These are phyloP conservation scores for Sebastes alutus DNA, from an alignment of 2,797 vertebrate species.

Conservation along the genomic window DNA sequence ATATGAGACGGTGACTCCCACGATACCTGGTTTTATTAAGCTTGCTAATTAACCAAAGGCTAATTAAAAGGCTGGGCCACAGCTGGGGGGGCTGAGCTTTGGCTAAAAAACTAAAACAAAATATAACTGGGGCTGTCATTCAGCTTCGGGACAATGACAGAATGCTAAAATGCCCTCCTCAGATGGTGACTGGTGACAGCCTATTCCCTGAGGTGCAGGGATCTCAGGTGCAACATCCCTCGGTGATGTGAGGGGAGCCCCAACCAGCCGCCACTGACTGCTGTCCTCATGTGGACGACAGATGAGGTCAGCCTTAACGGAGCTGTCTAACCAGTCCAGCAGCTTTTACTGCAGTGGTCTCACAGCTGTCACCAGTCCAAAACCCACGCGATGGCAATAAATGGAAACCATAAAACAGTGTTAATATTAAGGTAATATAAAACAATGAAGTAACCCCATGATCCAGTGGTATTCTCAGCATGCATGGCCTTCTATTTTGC, in stretches of 20 bases:
- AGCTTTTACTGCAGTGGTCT: constrained; percentile 16
- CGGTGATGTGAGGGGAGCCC: constrained; percentile 21
- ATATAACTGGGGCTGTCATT: constrained; percentile 48
- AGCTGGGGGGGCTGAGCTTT: constrained; percentile 67
- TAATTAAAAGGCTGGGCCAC: constrained; percentile 77
- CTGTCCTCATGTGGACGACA: constrained; percentile 59
- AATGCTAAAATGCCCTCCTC: constrained; percentile 28
- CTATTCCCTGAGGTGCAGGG: constrained; percentile 38
- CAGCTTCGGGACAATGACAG: constrained; percentile 30
- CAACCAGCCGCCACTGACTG: constrained; percentile 16
- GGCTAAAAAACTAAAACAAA: constrained; percentile 49
- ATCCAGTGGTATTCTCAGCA: not conserved
- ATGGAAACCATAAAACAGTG: not conserved
- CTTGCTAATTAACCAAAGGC: constrained; percentile 75
- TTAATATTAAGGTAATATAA: not conserved
- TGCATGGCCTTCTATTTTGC: not conserved
- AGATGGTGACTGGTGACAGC: constrained; percentile 45
- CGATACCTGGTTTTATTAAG: constrained; percentile 73
- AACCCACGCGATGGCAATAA: not conserved
- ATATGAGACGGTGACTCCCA: constrained; percentile 60
- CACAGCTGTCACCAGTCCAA: constrained; percentile 12
- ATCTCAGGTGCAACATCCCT: constrained; percentile 70
- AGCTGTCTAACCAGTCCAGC: constrained; percentile 27
- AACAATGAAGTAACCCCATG: not conserved
- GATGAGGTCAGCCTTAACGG: constrained; percentile 63